These are phyloP conservation scores for Enteromius paludinosus DNA, from an alignment of 2,797 vertebrate species.

Conservation along the genomic window DNA sequence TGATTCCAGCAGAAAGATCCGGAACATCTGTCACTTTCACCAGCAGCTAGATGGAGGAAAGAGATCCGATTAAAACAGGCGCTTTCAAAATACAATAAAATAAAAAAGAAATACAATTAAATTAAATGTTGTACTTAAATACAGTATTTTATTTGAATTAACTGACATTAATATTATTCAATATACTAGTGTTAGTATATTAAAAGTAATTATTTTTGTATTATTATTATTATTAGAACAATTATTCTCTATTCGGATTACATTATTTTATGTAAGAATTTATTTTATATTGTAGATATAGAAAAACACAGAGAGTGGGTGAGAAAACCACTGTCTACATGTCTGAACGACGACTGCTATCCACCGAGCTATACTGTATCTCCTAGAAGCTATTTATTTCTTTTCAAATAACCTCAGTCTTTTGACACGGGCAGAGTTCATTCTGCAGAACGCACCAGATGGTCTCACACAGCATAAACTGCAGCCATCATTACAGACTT, in stretches of 20 bases:
- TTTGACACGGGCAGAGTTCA: conserved; percentile 19
- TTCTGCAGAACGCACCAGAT: conserved; percentile 46
- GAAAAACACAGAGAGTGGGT: neutral
- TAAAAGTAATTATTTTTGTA: neutral
- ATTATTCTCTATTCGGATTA: neutral
- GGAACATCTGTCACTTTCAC: conserved; percentile 92
- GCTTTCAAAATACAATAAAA: neutral
- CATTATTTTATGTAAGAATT: neutral
- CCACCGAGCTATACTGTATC: neutral
- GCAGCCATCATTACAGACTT: conserved; percentile 42
- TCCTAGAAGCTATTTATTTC: neutral
- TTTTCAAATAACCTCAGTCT: conserved; percentile 16
- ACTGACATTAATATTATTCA: neutral
- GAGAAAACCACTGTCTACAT: neutral
- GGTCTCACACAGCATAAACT: conserved; percentile 41
- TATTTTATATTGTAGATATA: neutral
- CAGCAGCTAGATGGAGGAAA: conserved; percentile 82
- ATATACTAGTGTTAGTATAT: neutral
- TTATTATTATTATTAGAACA: neutral
- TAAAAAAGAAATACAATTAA: no score
- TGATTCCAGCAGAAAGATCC: conserved; percentile 88
- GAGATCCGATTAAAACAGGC: neutral
- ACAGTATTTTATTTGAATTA: neutral
- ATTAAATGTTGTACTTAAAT: neutral
- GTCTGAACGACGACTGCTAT: neutral